Evolutionary conservation across 2,113 vertebrate genomes (phyloP).

Genomic region (Pyrgilauda ruficollis): DNA sequence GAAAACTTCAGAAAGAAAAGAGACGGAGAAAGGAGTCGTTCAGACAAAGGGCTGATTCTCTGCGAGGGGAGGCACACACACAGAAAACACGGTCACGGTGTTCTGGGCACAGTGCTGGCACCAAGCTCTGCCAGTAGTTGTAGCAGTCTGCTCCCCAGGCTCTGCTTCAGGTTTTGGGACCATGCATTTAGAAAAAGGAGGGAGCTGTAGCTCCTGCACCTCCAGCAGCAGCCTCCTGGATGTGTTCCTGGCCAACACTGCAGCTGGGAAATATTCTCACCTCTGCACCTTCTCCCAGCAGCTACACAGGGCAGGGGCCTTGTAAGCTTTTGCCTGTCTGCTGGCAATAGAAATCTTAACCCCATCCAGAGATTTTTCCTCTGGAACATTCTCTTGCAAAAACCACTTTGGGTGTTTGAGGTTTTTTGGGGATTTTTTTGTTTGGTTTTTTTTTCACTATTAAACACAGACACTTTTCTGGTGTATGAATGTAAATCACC

Average conservation of each 20-base stretch:
- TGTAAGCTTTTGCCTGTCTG: not conserved
- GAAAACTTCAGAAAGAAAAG: constrained; percentile 38
- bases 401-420: not conserved
- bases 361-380: not conserved
- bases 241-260: not conserved
- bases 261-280: not conserved
- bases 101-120: not conserved
- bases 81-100: not conserved
- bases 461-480: not conserved
- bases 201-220: not conserved
- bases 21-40: constrained; percentile 12
- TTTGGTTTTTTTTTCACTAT: not conserved
- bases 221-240: not conserved
- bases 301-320: not conserved
- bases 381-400: not conserved
- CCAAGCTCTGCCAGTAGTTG: not conserved
- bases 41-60: constrained; percentile 65
- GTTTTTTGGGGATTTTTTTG: not conserved
- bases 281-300: not conserved
- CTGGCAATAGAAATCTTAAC: not conserved
- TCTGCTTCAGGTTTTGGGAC: not conserved
- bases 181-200: not conserved
- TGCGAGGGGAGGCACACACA: not conserved
- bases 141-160: not conserved
- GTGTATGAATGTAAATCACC: not conserved